These are phyloP conservation scores for Diplogasteroides magnus DNA, from an alignment of 1,140 invertebrate genomes.

Conservation along the genomic window DNA sequence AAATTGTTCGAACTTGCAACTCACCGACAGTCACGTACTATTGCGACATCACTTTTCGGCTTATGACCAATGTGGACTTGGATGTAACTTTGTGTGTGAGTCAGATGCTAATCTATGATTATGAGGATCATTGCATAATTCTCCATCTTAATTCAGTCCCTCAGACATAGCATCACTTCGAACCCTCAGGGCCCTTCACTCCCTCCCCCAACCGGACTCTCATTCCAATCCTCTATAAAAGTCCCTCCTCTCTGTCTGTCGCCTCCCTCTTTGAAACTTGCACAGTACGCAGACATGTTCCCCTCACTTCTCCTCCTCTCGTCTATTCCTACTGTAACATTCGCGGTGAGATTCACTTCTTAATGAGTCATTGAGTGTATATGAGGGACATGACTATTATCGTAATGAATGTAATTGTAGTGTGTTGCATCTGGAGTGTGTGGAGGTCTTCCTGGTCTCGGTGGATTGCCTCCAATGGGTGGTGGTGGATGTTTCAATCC, in stretches of 20 bases:
- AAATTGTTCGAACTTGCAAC: too few species aligned
- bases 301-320: constrained; percentile 15
- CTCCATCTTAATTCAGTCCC: too few species aligned
- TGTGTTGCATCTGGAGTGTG: constrained; percentile 32
- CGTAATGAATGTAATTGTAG: constrained; percentile 3
- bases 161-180: too few species aligned
- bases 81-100: too few species aligned
- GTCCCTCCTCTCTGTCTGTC: not conserved
- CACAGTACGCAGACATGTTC: not conserved
- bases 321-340: constrained; percentile 3
- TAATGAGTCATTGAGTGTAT: not conserved
- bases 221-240: not conserved
- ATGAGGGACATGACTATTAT: not conserved
- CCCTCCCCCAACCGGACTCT: not conserved
- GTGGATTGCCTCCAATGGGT: not conserved
- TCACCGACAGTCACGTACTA: too few species aligned
- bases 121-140: too few species aligned
- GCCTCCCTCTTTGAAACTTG: not conserved
- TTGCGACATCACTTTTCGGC: too few species aligned
- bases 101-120: too few species aligned
- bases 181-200: too few species aligned
- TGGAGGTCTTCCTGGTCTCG: constrained; percentile 11
- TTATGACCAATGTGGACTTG: too few species aligned
- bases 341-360: constrained; percentile 15
- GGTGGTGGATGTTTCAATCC: constrained; percentile 20